Conservation (phyloP, 2,888 invertebrate species). For the Ormia ochracea region DNA sequence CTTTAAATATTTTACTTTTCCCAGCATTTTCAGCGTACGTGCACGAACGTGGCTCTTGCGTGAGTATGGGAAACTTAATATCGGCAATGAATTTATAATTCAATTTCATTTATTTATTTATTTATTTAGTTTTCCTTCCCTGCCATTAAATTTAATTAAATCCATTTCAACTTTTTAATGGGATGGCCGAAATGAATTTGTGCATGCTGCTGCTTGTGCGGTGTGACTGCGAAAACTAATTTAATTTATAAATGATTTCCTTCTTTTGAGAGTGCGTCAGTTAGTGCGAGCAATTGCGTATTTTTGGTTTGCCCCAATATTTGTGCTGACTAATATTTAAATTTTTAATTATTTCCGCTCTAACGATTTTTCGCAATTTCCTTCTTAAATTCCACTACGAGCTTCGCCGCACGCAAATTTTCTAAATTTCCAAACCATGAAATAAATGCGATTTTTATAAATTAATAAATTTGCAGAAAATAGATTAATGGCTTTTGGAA, state of each 20-base stretch:
- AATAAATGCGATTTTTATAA: background rate
- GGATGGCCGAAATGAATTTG: background rate
- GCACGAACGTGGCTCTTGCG: background rate
- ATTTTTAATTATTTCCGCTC: slow-evolving; percentile 48
- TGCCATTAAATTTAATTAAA: slow-evolving; percentile 43
- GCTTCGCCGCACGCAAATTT: background rate
- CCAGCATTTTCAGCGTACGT: slow-evolving; percentile 6
- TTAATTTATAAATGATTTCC: too few species aligned
- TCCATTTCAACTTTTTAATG: slow-evolving; percentile 9
- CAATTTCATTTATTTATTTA: background rate
- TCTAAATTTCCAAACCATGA: background rate
- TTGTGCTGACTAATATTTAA: slow-evolving; percentile 15
- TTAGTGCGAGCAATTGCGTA: background rate
- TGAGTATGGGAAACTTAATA: slow-evolving; percentile 3
- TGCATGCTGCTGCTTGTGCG: background rate
- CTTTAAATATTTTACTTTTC: slow-evolving; percentile 26
- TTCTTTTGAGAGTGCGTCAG: background rate
- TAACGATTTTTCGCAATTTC: slow-evolving; percentile 14
- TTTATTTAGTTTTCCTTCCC: background rate
- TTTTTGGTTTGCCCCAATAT: slow-evolving; percentile 1
- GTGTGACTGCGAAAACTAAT: slow-evolving; percentile 1
- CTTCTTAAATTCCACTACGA: background rate
- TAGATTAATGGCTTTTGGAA: slow-evolving; percentile 7
- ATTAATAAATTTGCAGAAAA: background rate
- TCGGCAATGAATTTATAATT: slow-evolving; percentile 30